Base-by-base conservation (phyloP, 92 coral and sea anemone genomes). In the Anthopleura xanthogrammica region DNA sequence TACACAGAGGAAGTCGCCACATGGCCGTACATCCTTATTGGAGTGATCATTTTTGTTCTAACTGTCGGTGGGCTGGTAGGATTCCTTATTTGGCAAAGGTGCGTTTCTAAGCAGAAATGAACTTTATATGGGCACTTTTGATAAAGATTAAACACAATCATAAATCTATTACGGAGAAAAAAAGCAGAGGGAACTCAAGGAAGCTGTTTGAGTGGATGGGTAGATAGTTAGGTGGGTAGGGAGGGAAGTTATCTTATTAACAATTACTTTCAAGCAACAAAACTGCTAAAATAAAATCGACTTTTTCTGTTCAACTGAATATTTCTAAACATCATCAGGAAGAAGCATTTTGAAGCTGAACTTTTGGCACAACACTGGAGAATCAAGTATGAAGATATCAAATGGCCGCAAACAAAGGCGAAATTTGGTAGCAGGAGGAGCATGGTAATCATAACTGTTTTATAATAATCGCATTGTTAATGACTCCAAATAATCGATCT, bases 271-370 rank as follows among this genome's bases (percentile, higher is more conserved):
- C 64, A 58, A 3, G 4, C 16, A 58, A 14, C 16, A 62, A 62
- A 62, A 7, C 29, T 62, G 70, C 23, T 20, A 23, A 62, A n/a
- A 20, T 20, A 22, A 20, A 6, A 20, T 7, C 70, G 1, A 20
- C 29, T 10, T 20, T 41, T 22, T 23, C 36, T 20, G 48, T 64
- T 24, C 24, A 29, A 8, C 5, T 72, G 1, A 17, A 19, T 57
- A 55, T 56, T 83, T 52, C 17, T 16, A 1, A 71, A 0, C 36
- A 75, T 23, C 68, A 82, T 72, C 40, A 93, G 97, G 58, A 93
- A 93, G 76, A 83, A 93, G 86, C 92, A 92, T 19, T 93, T 90
- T 71, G 97, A 93, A 76, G 97, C 94, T 71, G 87, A 94, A 41
- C 60, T 93, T 43, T 65, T 87, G 72, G 97, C 97, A 24, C 94